A percentile compares a stretch with the other conserved stretches of the same genome.
Conservation (phyloP, 1,140 invertebrate species). For the Stegodyphus dumicola region DNA sequence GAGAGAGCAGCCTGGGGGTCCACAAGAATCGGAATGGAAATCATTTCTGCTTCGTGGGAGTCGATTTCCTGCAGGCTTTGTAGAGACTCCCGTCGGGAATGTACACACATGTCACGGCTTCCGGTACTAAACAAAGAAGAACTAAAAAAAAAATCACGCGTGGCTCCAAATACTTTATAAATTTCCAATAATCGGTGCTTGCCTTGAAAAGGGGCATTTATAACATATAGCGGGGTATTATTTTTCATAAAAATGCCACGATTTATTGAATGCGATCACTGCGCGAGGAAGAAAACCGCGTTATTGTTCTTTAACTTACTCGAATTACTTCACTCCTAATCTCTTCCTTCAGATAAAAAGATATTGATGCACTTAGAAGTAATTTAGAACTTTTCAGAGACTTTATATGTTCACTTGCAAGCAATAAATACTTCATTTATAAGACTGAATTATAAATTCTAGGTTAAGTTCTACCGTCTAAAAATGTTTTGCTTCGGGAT, state of each 20-base stretch:
- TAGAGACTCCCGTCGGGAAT: slow-evolving; percentile 28
- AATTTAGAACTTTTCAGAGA: too few relatives aligned
- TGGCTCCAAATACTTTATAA: slow-evolving; percentile 29
- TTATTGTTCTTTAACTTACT: too few relatives aligned
- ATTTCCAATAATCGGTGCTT: slow-evolving; percentile 25
- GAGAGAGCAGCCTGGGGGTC: background rate
- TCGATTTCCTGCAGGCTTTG: slow-evolving; percentile 52
- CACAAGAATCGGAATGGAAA: slow-evolving; percentile 49
- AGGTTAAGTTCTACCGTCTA: too few relatives aligned
- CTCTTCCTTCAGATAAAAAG: too few relatives aligned
- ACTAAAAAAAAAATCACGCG: background rate
- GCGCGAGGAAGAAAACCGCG: background rate
- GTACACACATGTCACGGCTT: slow-evolving; percentile 49
- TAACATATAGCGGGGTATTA: slow-evolving; percentile 1
- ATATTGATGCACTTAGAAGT: too few relatives aligned
- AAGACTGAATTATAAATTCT: too few relatives aligned
- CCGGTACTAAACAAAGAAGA: slow-evolving; percentile 39
- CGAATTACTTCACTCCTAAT: too few relatives aligned
- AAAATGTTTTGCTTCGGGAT: too few relatives aligned
- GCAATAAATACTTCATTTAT: too few relatives aligned
- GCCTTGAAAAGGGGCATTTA: background rate
- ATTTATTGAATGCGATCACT: slow-evolving; percentile 30
- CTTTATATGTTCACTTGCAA: too few relatives aligned
- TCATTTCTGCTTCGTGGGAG: slow-evolving; percentile 57
- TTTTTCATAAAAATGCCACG: slow-evolving; percentile 33